phyloP scores from a whole-genome alignment of 2,113 vertebrate species.

The Sisor rabdophorus region DNA sequence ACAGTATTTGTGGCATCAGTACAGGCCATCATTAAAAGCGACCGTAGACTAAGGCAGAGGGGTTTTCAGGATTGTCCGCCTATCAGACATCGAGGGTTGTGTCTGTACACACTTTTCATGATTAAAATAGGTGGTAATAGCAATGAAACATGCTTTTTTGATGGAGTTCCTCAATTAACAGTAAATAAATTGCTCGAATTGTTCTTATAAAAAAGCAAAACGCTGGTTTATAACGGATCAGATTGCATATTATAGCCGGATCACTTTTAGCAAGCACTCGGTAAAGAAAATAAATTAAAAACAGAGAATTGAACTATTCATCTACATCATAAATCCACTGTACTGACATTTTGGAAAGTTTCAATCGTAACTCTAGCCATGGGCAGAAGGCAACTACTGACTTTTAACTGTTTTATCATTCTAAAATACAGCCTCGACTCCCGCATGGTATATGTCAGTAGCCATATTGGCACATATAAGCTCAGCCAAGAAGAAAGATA shows the following conservation, averaged over 20 bases:
- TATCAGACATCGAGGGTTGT: no score
- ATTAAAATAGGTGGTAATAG: no score
- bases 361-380: background rate
- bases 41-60: no score
- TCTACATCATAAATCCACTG: constrained; percentile 1
- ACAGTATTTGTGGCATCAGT: no score
- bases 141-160: no score
- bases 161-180: no score
- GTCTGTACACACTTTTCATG: no score
- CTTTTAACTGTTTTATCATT: constrained; percentile 30
- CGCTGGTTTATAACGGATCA: background rate
- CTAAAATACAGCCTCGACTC: constrained; percentile 14
- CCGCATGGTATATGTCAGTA: constrained; percentile 19
- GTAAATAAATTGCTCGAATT: no score
- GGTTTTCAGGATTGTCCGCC: no score
- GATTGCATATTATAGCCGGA: background rate
- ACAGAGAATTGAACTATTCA: background rate
- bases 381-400: constrained; percentile 12
- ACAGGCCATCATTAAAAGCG: no score
- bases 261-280: background rate
- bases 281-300: background rate
- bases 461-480: constrained; percentile 18
- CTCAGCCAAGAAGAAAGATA: constrained; percentile 37
- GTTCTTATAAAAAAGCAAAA: background rate
- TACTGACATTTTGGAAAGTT: constrained; percentile 4